Evolutionary conservation across 23 tunicate species (phyloP), one percentile per base, ranked within the genome.

Genomic region (Diplosoma virens): DNA sequence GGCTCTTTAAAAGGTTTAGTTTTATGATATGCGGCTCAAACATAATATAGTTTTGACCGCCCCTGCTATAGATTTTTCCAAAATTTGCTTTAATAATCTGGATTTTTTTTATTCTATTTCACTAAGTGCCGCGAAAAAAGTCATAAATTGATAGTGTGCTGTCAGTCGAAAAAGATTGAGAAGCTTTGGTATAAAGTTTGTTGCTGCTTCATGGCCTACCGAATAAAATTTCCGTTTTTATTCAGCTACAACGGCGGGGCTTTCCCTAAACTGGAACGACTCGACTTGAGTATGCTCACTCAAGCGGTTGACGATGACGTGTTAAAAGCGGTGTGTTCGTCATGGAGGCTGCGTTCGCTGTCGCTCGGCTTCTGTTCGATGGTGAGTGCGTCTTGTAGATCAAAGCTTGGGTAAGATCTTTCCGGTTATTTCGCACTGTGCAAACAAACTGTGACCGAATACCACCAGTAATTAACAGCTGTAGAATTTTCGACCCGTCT

Each of bases 251-350:
- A 78, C 28, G 24, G 33, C 18, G 83, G 83, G 4, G 63, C 83
- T 3, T 78, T 78, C 26, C 41, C 65, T 25, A 24, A 63, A 9
- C 31, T 78, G 74, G 63, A 41, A 20, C 17, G 26, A 1, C 63
- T 78, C 33, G 73, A 64, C 48, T 35, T 78, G 33, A 45, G 63
- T 9, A 78, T 78, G 83, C 73, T 78, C 16, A 20, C 18, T 64
- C 70, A 78, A n/a, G 83, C 83, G n/a, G 83, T 78, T 25, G 65
- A 37, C 24, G 83, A 78, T 31, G 73, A 64, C 41, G 65, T 61
- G 32, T 2, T 78, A 1, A 29, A 20, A 1, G 24, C 74, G 3
- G 17, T 78, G 47, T 72, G 35, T 7, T 3, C 60, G 3, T 47
- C 61, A 25, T 47, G 37, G 2, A 14, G 61, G 20, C 37, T 72